phyloP scores from a whole-genome alignment of 2,888 invertebrate genomes.

The Ceratothoa steindachneri region DNA sequence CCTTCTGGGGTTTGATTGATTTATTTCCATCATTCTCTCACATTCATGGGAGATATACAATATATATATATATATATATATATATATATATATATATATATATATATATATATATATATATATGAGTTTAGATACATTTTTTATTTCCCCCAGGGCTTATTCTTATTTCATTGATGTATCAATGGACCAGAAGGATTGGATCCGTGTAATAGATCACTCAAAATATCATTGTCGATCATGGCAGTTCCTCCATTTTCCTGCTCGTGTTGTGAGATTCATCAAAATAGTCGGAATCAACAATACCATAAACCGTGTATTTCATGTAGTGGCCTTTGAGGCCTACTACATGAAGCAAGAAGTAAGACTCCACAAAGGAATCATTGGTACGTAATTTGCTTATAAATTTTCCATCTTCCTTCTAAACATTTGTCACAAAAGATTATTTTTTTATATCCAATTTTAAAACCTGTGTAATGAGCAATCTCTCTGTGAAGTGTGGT shows the following conservation, averaged over 20 bases:
- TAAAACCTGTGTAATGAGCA: no score
- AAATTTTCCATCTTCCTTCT: neutral
- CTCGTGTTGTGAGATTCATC: constrained; percentile 72
- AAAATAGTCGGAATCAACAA: constrained; percentile 77
- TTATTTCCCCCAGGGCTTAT: constrained; percentile 63
- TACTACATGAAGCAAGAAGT: constrained; percentile 66
- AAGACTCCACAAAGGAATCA: constrained; percentile 61
- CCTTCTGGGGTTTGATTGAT: no score
- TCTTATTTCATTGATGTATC: constrained; percentile 80
- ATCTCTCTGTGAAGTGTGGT: neutral
- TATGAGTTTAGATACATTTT: neutral
- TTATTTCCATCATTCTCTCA: no score
- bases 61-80: no score
- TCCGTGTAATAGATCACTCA: constrained; percentile 85
- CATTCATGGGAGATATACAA: no score
- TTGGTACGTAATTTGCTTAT: constrained; percentile 57
- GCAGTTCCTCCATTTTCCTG: constrained; percentile 89
- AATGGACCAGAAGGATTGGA: constrained; percentile 93
- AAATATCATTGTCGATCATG: constrained; percentile 90
- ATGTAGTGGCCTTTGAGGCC: constrained; percentile 88
- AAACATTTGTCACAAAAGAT: no score
- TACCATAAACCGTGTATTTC: constrained; percentile 90
- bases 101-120: constrained; percentile 4
- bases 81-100: neutral
- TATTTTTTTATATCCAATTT: no score